Percentiles rank a stretch among this genome's conserved stretches.
Evolutionary conservation across 2,888 invertebrate genomes (phyloP).

Genomic region (Tenthredo scrophulariae): DNA sequence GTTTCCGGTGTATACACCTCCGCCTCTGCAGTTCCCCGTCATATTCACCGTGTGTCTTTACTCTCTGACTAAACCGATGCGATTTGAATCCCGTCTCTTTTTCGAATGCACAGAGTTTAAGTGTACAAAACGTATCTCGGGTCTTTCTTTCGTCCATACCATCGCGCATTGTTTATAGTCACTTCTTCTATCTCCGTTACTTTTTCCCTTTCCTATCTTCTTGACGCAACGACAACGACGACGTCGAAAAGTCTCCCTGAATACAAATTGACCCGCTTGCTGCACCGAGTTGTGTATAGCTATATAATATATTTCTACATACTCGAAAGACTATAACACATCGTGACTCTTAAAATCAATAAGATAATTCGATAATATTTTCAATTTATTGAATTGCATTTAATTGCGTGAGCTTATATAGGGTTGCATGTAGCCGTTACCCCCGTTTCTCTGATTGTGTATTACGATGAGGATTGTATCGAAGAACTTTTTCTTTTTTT

Average conservation of each 20-base stretch:
- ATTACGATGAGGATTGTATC: too few species aligned
- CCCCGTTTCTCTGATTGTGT: too few species aligned
- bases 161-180: conserved; percentile 77
- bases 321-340: not conserved
- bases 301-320: not conserved
- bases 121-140: not conserved
- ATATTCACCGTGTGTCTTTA: not conserved
- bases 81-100: not conserved
- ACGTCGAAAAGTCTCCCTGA: not conserved
- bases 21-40: too few species aligned
- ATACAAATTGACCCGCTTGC: not conserved
- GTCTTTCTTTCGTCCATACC: conserved; percentile 49
- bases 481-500: too few species aligned
- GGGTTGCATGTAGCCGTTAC: too few species aligned
- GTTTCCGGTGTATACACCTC: conserved; percentile 74
- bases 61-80: conserved; percentile 8
- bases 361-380: too few species aligned
- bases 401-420: too few species aligned
- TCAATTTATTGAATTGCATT: too few species aligned
- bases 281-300: too few species aligned
- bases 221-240: conserved; percentile 53
- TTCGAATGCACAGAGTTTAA: not conserved
- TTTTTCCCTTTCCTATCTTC: conserved; percentile 68
- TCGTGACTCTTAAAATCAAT: too few species aligned
- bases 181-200: conserved; percentile 63